Base-by-base conservation (phyloP, 2,797 vertebrate genomes). In the Loris lydekkerianus region DNA sequence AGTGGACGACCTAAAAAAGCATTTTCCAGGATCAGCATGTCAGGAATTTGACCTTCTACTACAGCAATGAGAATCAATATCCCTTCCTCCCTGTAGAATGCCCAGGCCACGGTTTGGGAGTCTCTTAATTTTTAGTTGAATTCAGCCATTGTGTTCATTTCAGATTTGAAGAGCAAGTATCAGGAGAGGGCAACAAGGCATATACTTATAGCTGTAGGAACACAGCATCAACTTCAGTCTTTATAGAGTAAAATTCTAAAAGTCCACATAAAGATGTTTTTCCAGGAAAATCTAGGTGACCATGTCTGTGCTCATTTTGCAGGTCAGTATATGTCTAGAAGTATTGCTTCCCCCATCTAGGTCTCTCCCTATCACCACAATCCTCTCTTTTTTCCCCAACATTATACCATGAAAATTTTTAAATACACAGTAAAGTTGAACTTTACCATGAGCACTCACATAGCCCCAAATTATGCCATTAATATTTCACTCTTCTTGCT, bases 61-160 rank as follows among this genome's bases (percentile, higher is more conserved):
- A 1, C 8, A 5, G 31, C 31, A 53, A 7, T 81, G 72, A 82
- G 37, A 95, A 80, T 27, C 29, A 34, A 17, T n/a, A 87, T 56
- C 49, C 81, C 29, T 93, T 93, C 75, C 53, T 91, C 61, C 60
- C 89, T 67, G 14, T 67, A 77, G 20, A 93, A 80, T 11, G 15
- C 4, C 34, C 70, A 31, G 34, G 11, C 31, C n/a, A 58, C 40
- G 13, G 25, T 58, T 77, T 86, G 27, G 40, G 34, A 93, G 23
- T 73, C 49, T 89, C 13, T 40, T 3, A 60, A 10, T 69, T 43
- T 56, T 60, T 31, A 37, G 37, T 4, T 81, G 78, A 92, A 72
- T 67, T 86, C 49, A 87, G n/a, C 13, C 21, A 10, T 75, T 86
- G 21, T 67, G 40, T 81, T 92, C 13, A 70, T 67, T 75, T 89